Evolutionary conservation across 2,888 invertebrate species (phyloP), one percentile per base, ranked within the genome.

Genomic region (Iselma pallidipennis): DNA sequence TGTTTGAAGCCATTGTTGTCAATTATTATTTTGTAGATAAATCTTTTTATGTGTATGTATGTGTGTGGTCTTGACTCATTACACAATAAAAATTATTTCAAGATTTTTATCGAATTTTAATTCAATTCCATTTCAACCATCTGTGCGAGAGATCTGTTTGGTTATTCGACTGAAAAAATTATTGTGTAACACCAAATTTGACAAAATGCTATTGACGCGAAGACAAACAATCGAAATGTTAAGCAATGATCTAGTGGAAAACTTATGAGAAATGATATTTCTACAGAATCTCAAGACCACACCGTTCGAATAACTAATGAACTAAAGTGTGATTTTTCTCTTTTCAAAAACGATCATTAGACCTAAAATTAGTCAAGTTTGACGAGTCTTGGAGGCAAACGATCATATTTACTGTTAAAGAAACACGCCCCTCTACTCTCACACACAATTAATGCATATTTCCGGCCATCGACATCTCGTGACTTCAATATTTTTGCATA

Each of bases 401-500:
- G 45, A 45, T 45, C 45, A 21, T 21, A 21, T 45, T 19, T 21
- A 21, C 21, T 21, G 19, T 45, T 19, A 29, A 29, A 16, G 16
- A 12, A 31, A 21, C n/a, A n/a, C 29, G 29, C 31, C 21, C 28
- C 51, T n/a, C n/a, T 2, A n/a, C 25, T 1, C 16, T 29, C 29
- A 4, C 49, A 16, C 21, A 33, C 45, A 45, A 45, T 45, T 45
- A 45, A 45, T 45, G 51, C 31, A 54, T 57, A 54, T 49, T 49
- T 61, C 61, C 61, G 52, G 53, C 49, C 49, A 25, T 26, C 49
- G 49, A 25, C 49, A 49, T 26, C 26, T 23, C 7, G 49, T 23
- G 25, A 33, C 55, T 55, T 59, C 55, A 5, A 57, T 52, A 53
- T 37, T 51, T 49, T 56, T 49, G 51, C 57, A 61, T 51, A 60